Conservation (phyloP, 2,113 vertebrate species). For the Nyctereutes procyonoides region DNA sequence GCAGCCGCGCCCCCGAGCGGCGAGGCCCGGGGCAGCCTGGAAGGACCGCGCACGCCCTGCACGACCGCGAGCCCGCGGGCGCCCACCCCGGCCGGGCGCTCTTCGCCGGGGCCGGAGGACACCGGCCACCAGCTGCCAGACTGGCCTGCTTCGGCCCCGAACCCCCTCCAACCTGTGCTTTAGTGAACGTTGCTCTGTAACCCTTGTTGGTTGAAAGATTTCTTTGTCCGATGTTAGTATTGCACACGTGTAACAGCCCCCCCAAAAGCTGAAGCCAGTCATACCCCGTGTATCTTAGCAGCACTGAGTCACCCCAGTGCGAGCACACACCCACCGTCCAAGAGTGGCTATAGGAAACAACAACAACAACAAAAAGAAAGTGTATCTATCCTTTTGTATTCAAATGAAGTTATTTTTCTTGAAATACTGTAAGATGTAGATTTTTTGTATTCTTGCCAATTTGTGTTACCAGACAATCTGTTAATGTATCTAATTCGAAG, state of each 20-base stretch:
- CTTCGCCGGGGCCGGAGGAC: too few species aligned
- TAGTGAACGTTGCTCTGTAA: constrained; percentile 97
- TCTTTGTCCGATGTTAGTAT: constrained; percentile 97
- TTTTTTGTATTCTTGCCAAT: constrained; percentile 98
- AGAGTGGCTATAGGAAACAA: constrained; percentile 89
- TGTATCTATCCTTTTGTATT: constrained; percentile 99
- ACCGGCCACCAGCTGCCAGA: constrained; percentile 84
- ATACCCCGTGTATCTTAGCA: constrained; percentile 88
- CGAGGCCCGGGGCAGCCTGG: too few species aligned
- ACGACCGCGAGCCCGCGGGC: too few species aligned
- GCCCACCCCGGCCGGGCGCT: too few species aligned
- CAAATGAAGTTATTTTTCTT: constrained; percentile 98
- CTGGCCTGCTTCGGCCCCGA: constrained; percentile 87
- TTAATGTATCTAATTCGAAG: constrained; percentile 90
- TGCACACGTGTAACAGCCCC: constrained; percentile 93
- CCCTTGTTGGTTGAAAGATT: constrained; percentile 95
- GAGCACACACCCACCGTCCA: constrained; percentile 87
- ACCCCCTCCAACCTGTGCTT: constrained; percentile 93
- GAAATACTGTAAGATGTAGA: constrained; percentile 95
- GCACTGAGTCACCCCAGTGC: constrained; percentile 85
- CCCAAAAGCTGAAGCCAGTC: constrained; percentile 86
- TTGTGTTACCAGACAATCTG: constrained; percentile 95
- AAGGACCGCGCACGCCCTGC: too few species aligned
- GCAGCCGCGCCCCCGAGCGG: too few species aligned
- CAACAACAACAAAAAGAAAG: constrained; percentile 83